Percentiles rank a stretch among this genome's conserved stretches.
Conservation (phyloP, 1,140 invertebrate species). For the silkworm (Bombyx mori) region DNA sequence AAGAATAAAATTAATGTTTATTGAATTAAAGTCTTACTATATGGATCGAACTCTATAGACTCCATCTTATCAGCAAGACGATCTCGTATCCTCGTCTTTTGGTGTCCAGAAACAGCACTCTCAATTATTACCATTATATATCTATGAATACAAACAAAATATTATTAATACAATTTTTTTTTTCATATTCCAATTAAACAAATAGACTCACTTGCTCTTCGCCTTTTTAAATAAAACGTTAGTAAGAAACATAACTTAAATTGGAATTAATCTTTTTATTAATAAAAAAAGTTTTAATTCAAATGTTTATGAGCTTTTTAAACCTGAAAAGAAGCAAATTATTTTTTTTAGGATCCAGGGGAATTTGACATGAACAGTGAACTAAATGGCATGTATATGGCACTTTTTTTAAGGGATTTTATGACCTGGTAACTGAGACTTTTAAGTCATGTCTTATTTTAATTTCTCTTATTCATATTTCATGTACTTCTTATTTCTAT, state of each 20-base stretch:
- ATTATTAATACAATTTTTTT: not conserved
- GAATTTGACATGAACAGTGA: too few relatives aligned
- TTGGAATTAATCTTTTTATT: conserved; percentile 3
- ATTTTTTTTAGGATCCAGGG: too few relatives aligned
- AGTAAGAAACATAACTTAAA: conserved; percentile 50
- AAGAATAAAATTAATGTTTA: too few relatives aligned
- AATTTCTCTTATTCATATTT: too few relatives aligned
- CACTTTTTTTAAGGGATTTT: too few relatives aligned
- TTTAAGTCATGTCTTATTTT: too few relatives aligned
- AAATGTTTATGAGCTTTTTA: not conserved
- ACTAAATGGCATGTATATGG: too few relatives aligned
- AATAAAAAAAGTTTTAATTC: not conserved
- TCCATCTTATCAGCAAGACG: conserved; percentile 85
- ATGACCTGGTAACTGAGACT: too few relatives aligned
- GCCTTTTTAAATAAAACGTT: conserved; percentile 58
- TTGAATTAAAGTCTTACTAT: conserved; percentile 72
- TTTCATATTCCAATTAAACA: not conserved
- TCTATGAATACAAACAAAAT: conserved; percentile 64
- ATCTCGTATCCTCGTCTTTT: conserved; percentile 75
- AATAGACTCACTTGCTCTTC: conserved; percentile 58
- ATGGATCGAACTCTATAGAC: conserved; percentile 81
- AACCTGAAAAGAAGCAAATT: too few relatives aligned
- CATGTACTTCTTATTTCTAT: too few relatives aligned
- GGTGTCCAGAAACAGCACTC: conserved; percentile 84
- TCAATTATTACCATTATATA: conserved; percentile 82